Evolutionary conservation across 2,113 vertebrate species (phyloP).

Genomic region (Catagonus wagneri): DNA sequence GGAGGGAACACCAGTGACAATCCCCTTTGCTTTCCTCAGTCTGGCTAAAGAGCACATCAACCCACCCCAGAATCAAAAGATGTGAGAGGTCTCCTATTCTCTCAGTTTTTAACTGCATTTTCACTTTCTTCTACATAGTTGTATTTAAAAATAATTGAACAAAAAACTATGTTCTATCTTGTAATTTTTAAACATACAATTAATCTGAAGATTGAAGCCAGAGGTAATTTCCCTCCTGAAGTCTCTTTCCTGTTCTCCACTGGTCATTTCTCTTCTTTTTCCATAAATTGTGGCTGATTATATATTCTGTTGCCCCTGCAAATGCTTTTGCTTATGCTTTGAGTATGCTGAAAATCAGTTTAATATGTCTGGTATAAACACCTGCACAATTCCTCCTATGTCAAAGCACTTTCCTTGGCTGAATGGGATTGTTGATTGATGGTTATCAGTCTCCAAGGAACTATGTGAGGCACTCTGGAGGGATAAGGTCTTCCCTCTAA

Average conservation of each 20-base stretch:
- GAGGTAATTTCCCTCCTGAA: neutral
- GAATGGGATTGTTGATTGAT: neutral
- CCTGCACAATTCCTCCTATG: neutral
- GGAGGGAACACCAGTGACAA: neutral
- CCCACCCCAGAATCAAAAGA: neutral
- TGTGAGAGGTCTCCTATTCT: neutral
- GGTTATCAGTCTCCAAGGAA: slow-evolving; percentile 34
- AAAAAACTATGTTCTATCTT: neutral
- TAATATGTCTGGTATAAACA: neutral
- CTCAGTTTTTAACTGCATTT: neutral
- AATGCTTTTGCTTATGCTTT: slow-evolving; percentile 9
- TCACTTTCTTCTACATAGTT: neutral
- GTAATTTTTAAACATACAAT: neutral
- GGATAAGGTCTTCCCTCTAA: neutral
- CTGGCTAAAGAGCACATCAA: neutral
- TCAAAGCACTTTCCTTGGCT: neutral
- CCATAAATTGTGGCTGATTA: neutral
- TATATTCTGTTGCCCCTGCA: neutral
- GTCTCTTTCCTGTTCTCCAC: neutral
- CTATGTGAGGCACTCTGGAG: neutral
- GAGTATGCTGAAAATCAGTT: slow-evolving; percentile 24
- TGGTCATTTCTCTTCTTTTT: neutral
- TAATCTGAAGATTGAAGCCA: neutral
- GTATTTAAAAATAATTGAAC: no score
- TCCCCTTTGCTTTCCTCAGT: neutral